Conservation (phyloP, 2,113 vertebrate genomes). For the Cynoglossus semilaevis region DNA sequence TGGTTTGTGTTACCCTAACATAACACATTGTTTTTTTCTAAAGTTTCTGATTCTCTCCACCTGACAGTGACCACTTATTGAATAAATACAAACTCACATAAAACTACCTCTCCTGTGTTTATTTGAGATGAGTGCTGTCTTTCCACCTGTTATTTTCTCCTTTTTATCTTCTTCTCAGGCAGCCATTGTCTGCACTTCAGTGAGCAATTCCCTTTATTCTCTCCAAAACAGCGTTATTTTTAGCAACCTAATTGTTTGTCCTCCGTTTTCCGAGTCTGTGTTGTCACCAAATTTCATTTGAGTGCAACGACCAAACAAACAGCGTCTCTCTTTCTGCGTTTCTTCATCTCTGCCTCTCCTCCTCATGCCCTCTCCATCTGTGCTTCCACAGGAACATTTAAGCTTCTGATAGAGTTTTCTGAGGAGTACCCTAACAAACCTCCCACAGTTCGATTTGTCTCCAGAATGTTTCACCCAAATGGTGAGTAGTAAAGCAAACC, state of each 20-base stretch:
- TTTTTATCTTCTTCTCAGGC: conserved; percentile 10
- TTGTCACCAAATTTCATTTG: conserved; percentile 4
- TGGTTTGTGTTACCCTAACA: too few relatives aligned
- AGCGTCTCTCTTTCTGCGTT: neutral
- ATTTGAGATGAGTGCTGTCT: too few relatives aligned
- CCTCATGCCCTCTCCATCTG: neutral
- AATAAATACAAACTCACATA: too few relatives aligned
- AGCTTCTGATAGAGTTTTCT: conserved; percentile 99
- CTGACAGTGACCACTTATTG: too few relatives aligned
- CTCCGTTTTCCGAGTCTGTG: conserved; percentile 18
- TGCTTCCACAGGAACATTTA: conserved; percentile 91
- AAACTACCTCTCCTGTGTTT: too few relatives aligned
- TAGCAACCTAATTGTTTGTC: conserved; percentile 30
- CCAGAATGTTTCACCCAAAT: conserved; percentile 99
- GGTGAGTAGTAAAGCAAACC: conserved; percentile 77
- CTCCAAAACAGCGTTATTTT: conserved; percentile 35
- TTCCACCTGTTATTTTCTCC: neutral
- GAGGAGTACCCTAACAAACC: conserved; percentile 99
- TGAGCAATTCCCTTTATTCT: conserved; percentile 19
- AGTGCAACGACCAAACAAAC: neutral
- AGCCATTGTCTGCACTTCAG: conserved; percentile 21
- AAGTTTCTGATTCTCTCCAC: too few relatives aligned
- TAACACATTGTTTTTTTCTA: too few relatives aligned
- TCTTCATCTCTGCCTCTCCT: neutral
- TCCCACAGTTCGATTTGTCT: conserved; percentile 97